Evolutionary conservation across 2,797 vertebrate genomes (phyloP).

Genomic region (Danio albolineatus): DNA sequence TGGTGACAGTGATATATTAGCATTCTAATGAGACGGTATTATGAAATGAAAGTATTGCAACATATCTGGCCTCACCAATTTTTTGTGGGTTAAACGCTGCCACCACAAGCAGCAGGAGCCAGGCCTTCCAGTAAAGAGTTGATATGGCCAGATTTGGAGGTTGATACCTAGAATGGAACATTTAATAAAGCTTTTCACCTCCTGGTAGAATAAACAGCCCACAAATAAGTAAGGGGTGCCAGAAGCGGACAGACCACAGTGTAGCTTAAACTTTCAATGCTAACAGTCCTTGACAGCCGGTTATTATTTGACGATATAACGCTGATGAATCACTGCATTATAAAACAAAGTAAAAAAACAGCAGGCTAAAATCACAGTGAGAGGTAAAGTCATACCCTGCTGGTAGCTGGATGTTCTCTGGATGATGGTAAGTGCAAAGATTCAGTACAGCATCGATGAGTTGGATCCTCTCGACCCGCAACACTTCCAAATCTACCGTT

Average conservation of each 20-base stretch:
- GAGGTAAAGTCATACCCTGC: constrained; percentile 80
- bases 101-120: constrained; percentile 94
- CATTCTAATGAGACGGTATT: neutral
- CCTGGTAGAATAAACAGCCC: constrained; percentile 24
- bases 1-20: neutral
- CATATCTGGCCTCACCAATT: constrained; percentile 81
- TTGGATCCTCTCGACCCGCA: constrained; percentile 95
- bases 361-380: constrained; percentile 18
- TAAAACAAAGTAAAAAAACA: constrained; percentile 25
- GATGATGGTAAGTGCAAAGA: constrained; percentile 97
- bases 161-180: constrained; percentile 85
- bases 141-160: constrained; percentile 97
- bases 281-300: constrained; percentile 1
- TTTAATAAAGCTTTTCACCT: constrained; percentile 52
- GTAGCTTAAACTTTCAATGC: constrained; percentile 7
- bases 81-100: constrained; percentile 98
- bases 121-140: constrained; percentile 97
- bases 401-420: constrained; percentile 98
- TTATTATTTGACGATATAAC: constrained; percentile 30
- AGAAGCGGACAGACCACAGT: constrained; percentile 17
- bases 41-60: constrained; percentile 7
- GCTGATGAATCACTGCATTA: constrained; percentile 24
- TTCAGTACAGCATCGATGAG: constrained; percentile 96
- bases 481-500: constrained; percentile 89
- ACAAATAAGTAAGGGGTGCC: constrained; percentile 10